phyloP scores from a whole-genome alignment of 2,113 vertebrate genomes.

The Chamaetylas fuelleborni region DNA sequence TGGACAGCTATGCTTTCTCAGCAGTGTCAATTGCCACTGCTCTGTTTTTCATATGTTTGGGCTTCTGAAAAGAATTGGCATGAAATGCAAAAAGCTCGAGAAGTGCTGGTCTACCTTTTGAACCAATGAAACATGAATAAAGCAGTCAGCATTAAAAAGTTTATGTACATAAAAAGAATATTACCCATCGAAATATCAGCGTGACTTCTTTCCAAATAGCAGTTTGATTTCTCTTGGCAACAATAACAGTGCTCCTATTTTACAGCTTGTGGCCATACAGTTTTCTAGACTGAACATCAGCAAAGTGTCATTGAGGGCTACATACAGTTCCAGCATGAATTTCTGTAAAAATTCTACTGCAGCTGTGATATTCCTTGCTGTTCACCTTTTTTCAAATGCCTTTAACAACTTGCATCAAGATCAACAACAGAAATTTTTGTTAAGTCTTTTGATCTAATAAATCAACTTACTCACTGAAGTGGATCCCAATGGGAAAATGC shows the following conservation, averaged over 20 bases:
- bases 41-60: neutral
- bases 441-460: neutral
- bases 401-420: neutral
- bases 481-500: neutral
- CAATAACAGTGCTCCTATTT: neutral
- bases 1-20: neutral
- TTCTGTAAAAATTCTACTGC: neutral
- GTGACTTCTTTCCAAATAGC: neutral
- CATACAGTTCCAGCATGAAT: rapidly evolving
- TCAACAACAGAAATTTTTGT: neutral
- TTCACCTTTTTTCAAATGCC: neutral
- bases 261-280: neutral
- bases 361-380: neutral
- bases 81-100: neutral
- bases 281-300: neutral
- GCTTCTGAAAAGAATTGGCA: neutral
- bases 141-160: neutral
- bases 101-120: neutral
- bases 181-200: neutral
- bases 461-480: neutral
- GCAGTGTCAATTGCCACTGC: neutral
- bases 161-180: neutral
- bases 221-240: neutral
- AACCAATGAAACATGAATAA: neutral
- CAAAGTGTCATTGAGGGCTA: neutral